Evolutionary conservation across 1,140 invertebrate species (phyloP).

Genomic region (Listronotus bonariensis): DNA sequence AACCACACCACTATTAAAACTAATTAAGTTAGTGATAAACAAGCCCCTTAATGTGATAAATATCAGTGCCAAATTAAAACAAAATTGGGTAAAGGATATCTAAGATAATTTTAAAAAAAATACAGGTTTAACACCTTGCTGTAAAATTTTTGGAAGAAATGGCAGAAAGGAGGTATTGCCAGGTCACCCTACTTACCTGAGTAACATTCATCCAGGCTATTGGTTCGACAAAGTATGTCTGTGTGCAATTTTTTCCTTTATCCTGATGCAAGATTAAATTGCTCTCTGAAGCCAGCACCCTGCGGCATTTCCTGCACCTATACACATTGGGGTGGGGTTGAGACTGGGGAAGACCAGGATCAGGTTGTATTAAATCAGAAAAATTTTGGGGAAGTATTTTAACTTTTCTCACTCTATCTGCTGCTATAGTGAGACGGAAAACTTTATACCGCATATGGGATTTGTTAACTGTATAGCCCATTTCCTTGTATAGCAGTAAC

Average conservation of each 20-base stretch:
- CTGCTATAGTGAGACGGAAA: conserved; percentile 75
- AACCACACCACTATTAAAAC: too few species aligned
- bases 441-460: conserved; percentile 64
- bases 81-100: too few species aligned
- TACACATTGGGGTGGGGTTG: conserved; percentile 81
- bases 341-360: conserved; percentile 75
- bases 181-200: conserved; percentile 60
- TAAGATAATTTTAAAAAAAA: too few species aligned
- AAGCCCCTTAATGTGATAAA: too few species aligned
- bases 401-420: conserved; percentile 79
- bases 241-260: conserved; percentile 61
- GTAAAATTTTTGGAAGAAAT: too few species aligned
- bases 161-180: too few species aligned
- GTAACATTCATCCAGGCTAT: conserved; percentile 81
- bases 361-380: conserved; percentile 75
- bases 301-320: conserved; percentile 76
- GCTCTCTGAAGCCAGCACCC: conserved; percentile 76
- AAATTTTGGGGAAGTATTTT: conserved; percentile 81
- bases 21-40: too few species aligned
- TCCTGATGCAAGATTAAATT: conserved; percentile 73
- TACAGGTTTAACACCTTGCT: too few species aligned
- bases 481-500: conserved; percentile 74
- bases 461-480: conserved; percentile 64
- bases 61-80: too few species aligned
- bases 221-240: conserved; percentile 81